Percentiles rank a stretch among this genome's conserved stretches.
Conservation (phyloP, 2,797 vertebrate species). For the Emydoidea blandingii region DNA sequence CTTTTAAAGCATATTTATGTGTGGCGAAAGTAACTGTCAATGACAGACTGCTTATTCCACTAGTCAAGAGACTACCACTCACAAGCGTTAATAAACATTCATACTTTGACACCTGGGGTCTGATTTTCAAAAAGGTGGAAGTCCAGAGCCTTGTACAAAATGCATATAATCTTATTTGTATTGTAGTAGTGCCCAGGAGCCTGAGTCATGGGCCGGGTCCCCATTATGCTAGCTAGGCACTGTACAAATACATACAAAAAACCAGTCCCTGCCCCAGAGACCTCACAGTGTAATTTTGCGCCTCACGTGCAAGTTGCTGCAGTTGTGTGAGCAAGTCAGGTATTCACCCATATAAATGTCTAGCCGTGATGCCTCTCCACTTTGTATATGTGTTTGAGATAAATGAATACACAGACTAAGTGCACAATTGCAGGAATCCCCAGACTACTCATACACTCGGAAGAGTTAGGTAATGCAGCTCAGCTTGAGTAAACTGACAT, state of each 20-base stretch:
- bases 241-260: background rate
- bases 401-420: fast-evolving
- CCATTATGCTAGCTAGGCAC: background rate
- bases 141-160: background rate
- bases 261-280: background rate
- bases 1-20: fast-evolving
- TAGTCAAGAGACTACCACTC: background rate
- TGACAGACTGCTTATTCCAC: background rate
- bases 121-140: background rate
- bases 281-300: background rate
- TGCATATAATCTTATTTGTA: background rate
- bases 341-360: background rate
- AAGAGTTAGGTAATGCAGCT: background rate
- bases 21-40: fast-evolving
- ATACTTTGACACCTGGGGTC: fast-evolving
- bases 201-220: no score
- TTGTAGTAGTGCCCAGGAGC: background rate
- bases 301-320: fast-evolving
- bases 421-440: background rate
- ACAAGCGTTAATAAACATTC: no score
- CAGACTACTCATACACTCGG: no score
- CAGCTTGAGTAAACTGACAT: background rate
- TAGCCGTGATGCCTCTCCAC: background rate
- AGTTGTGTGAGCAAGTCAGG: background rate
- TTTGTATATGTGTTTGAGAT: fast-evolving